phyloP scores from a whole-genome alignment of 2,888 invertebrate species.

The Noctua pronuba region DNA sequence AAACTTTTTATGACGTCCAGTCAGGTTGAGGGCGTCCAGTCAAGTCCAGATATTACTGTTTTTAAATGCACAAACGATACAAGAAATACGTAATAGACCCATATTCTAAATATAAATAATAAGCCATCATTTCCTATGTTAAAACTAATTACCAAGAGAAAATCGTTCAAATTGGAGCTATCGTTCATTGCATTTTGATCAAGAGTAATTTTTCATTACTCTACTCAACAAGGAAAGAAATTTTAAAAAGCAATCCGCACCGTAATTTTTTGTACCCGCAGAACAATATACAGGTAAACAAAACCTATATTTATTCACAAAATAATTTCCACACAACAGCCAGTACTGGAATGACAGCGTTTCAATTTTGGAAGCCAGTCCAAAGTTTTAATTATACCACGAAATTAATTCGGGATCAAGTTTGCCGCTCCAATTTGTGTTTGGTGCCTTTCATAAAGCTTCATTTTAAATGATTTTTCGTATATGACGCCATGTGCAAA shows the following conservation, averaged over 20 bases:
- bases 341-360: conserved; percentile 70
- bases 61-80: not conserved
- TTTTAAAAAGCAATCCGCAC: conserved; percentile 28
- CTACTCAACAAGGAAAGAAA: not conserved
- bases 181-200: not conserved
- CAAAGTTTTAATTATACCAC: conserved; percentile 80
- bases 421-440: conserved; percentile 58
- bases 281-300: conserved; percentile 43
- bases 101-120: too few species aligned
- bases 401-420: conserved; percentile 79
- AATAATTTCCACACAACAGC: conserved; percentile 67
- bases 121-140: not conserved
- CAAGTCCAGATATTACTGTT: not conserved
- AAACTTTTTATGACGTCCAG: not conserved
- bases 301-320: conserved; percentile 62
- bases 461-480: conserved; percentile 54
- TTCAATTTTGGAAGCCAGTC: conserved; percentile 69
- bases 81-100: not conserved
- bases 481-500: conserved; percentile 41
- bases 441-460: conserved; percentile 45
- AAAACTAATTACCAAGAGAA: too few species aligned
- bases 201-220: not conserved
- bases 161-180: not conserved
- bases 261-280: not conserved
- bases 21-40: not conserved